Base-by-base conservation (phyloP, 2,113 vertebrate genomes). In the Platycercus adscitus region DNA sequence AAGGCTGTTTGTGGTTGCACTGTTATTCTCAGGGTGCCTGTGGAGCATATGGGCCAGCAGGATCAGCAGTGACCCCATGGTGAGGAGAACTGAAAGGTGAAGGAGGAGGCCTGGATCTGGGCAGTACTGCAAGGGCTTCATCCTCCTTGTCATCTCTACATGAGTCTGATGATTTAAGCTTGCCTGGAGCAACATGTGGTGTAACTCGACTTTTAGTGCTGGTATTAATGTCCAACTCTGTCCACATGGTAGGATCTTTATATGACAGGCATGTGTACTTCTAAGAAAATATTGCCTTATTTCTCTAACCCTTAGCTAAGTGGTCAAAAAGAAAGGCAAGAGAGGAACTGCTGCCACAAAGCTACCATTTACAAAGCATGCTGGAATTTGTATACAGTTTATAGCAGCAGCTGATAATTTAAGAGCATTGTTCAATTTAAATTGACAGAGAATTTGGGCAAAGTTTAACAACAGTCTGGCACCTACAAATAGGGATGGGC, bases 11-110 rank as follows among this genome's bases (percentile, higher is more conserved):
- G 64, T 28, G 28, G 15, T 18, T 35, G 65, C 31, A 35, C 33
- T 2, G 0, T 47, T 53, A 12, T 10, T 25, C 61, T 53, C 28
- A 7, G 8, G 26, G 31, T 24, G 29, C 33, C 52, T 0, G 0
- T 12, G 17, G 31, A 41, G 55, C 0, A 4, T 47, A 13, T 1
- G 8, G 78, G 60, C 24, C 60, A 70, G 56, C 7, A 9, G 50
- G 33, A 10, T 6, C 52, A n/a, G 50, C 6, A 16, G 18, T 24
- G 39, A 49, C 31, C 19, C n/a, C 5, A 0, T 2, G 37, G 5
- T 21, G 28, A 56, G 35, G 26, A 43, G 41, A 56, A 20, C 6
- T 4, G 1, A 0, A 7, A 65, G 26, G 26, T 21, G 13, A 29
- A 37, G 13, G 56, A 79, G n/a, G 5, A 7, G 10, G 5, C 10